These are phyloP conservation scores for Ctenopoma kingsleyae DNA, from an alignment of 2,797 vertebrate genomes.

Conservation along the genomic window DNA sequence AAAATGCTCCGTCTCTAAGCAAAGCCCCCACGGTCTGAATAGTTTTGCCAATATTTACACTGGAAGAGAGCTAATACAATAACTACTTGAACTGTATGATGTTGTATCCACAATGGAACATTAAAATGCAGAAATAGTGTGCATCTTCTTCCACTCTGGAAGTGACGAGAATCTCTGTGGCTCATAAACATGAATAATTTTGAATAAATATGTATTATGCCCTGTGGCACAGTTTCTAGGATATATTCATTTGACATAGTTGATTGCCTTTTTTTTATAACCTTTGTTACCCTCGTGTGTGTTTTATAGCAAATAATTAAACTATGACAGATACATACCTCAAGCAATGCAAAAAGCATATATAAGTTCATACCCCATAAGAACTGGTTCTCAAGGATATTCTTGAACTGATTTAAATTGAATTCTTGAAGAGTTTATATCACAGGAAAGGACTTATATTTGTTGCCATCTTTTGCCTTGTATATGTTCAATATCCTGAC, in stretches of 20 bases:
- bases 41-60: constrained; percentile 59
- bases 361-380: constrained; percentile 24
- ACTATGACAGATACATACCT: constrained; percentile 55
- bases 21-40: constrained; percentile 44
- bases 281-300: constrained; percentile 48
- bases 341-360: constrained; percentile 13
- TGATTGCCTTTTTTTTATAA: constrained; percentile 73
- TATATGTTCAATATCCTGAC: constrained; percentile 29
- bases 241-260: constrained; percentile 66
- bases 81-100: constrained; percentile 56
- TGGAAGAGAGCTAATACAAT: constrained; percentile 30
- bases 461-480: constrained; percentile 18
- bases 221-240: constrained; percentile 58
- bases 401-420: neutral
- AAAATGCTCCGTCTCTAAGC: constrained; percentile 39
- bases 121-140: constrained; percentile 69
- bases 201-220: constrained; percentile 77
- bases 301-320: constrained; percentile 69
- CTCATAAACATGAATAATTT: constrained; percentile 75
- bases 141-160: constrained; percentile 55
- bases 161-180: constrained; percentile 65
- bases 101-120: constrained; percentile 61
- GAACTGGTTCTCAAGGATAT: constrained; percentile 13
- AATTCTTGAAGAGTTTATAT: constrained; percentile 29
- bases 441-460: constrained; percentile 22